Evolutionary conservation across 1,140 invertebrate genomes (phyloP).

Genomic region (Atta colombica): DNA sequence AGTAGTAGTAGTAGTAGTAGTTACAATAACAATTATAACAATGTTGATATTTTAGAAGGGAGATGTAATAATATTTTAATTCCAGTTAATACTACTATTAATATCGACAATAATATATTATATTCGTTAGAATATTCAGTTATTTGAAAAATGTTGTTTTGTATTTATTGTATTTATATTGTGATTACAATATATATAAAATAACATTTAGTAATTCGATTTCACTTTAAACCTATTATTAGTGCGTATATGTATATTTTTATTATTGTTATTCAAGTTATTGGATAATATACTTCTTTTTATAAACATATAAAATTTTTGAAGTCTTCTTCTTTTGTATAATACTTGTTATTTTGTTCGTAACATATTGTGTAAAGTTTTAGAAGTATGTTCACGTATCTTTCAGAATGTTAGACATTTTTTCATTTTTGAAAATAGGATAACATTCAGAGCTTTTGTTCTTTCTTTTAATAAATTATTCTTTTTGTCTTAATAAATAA

Average conservation of each 20-base stretch:
- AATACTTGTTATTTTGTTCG: conserved; percentile 3
- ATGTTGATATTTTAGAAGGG: not conserved
- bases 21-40: too few relatives aligned
- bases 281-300: conserved; percentile 46
- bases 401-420: not conserved
- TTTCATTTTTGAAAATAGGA: not conserved
- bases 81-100: conserved; percentile 8
- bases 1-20: too few relatives aligned
- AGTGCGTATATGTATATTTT: not conserved
- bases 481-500: not conserved
- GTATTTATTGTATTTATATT: not conserved
- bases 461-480: not conserved
- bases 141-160: not conserved
- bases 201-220: not conserved
- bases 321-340: not conserved
- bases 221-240: not conserved
- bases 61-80: not conserved
- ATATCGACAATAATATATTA: not conserved
- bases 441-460: not conserved
- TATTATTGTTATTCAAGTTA: conserved; percentile 42
- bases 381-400: not conserved
- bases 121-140: not conserved
- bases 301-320: not conserved
- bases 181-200: not conserved
- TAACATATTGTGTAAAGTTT: not conserved